These are phyloP conservation scores for Reticulitermes lucifugus DNA, from an alignment of 2,888 invertebrate genomes.

Conservation along the genomic window DNA sequence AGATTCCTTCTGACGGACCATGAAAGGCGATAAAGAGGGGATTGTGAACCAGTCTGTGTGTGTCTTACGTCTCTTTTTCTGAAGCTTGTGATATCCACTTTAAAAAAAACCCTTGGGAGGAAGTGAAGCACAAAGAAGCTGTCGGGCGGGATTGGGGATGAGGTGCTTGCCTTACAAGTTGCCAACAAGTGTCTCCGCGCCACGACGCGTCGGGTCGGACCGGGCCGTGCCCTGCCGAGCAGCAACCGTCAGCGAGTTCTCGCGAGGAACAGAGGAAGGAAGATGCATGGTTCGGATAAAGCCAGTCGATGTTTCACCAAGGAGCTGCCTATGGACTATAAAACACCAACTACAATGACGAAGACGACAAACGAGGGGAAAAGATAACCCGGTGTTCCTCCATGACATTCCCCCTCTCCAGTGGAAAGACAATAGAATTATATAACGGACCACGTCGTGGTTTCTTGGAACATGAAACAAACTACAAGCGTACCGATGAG, in stretches of 20 bases:
- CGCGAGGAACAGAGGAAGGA: slow-evolving; percentile 2
- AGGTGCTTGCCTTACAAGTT: slow-evolving; percentile 57
- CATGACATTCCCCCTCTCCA: background rate
- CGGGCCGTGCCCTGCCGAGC: background rate
- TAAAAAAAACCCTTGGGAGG: slow-evolving; percentile 41
- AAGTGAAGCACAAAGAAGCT: slow-evolving; percentile 40
- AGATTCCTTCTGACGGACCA: background rate
- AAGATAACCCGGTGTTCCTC: background rate
- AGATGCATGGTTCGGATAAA: slow-evolving; percentile 44
- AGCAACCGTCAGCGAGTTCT: background rate
- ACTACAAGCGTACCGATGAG: background rate
- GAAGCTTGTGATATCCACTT: slow-evolving; percentile 34
- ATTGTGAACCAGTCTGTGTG: background rate
- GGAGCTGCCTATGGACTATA: slow-evolving; percentile 21
- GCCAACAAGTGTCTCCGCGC: slow-evolving; percentile 59
- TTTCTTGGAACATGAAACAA: background rate
- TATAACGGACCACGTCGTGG: background rate
- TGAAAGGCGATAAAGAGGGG: slow-evolving; percentile 13
- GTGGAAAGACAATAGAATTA: slow-evolving; percentile 2
- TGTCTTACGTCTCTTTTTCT: slow-evolving; percentile 11
- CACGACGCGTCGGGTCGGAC: slow-evolving; percentile 41
- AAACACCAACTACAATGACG: slow-evolving; percentile 22
- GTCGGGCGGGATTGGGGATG: slow-evolving; percentile 29
- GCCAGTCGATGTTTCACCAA: background rate
- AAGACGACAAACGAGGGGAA: slow-evolving; percentile 4